Evolutionary conservation across 2,888 invertebrate species (phyloP).

Genomic region (Hermaeophaga mercurialis): DNA sequence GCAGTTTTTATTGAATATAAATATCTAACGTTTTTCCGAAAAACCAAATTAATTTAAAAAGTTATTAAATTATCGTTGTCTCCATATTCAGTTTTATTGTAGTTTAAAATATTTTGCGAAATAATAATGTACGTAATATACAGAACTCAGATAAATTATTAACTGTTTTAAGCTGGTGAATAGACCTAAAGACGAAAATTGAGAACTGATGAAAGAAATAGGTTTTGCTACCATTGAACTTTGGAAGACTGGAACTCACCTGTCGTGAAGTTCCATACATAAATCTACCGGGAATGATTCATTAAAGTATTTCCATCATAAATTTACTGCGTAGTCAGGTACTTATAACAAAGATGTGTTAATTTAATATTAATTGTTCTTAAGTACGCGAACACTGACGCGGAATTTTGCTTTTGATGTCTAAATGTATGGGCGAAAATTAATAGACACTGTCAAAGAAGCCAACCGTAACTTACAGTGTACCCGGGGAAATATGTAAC

Average conservation of each 20-base stretch:
- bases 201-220: neutral
- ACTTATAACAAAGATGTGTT: slow-evolving; percentile 16
- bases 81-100: neutral
- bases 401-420: slow-evolving; percentile 22
- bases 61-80: too few species aligned
- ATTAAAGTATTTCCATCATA: slow-evolving; percentile 13
- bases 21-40: too few species aligned
- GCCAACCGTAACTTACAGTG: neutral
- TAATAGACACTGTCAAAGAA: slow-evolving; percentile 8
- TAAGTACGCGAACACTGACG: slow-evolving; percentile 17
- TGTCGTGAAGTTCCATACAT: slow-evolving; percentile 7
- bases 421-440: slow-evolving; percentile 18
- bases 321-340: slow-evolving; percentile 19
- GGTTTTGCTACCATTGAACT: neutral
- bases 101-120: too few species aligned
- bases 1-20: too few species aligned
- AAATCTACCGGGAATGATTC: slow-evolving; percentile 6
- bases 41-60: neutral
- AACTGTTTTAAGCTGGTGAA: too few species aligned
- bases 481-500: too few species aligned
- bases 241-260: slow-evolving; percentile 1
- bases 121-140: too few species aligned
- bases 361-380: slow-evolving; percentile 23
- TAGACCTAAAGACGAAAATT: neutral
- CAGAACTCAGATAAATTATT: too few species aligned